Percentiles rank a stretch among this genome's conserved stretches.
These are phyloP conservation scores for Batillaria attramentaria DNA, from an alignment of 1,140 invertebrate species.

Conservation along the genomic window DNA sequence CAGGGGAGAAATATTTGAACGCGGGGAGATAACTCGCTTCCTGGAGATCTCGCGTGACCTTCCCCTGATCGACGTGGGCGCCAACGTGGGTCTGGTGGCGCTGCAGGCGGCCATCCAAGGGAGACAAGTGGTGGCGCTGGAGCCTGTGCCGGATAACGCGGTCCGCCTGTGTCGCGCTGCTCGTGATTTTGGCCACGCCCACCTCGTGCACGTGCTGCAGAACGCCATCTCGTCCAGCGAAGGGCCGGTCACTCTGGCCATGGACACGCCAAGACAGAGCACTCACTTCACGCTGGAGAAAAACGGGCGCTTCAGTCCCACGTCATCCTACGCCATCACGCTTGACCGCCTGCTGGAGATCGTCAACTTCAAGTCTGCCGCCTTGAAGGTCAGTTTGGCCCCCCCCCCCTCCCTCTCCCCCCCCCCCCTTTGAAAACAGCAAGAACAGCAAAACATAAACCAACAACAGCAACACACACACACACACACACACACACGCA, in stretches of 20 bases:
- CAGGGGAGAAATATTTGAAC: not conserved
- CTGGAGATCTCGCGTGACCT: not conserved
- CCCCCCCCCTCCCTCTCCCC: not conserved
- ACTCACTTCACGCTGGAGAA: not conserved
- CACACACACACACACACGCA: too few relatives aligned
- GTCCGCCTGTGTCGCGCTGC: slow-evolving; percentile 40
- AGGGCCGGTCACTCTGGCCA: slow-evolving; percentile 1
- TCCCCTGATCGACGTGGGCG: slow-evolving; percentile 42
- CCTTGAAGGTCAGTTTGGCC: not conserved
- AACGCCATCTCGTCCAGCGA: not conserved
- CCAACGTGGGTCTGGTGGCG: slow-evolving; percentile 41
- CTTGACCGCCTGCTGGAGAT: slow-evolving; percentile 17
- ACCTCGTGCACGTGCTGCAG: not conserved
- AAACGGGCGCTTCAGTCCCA: not conserved
- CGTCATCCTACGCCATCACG: not conserved
- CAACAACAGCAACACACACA: too few relatives aligned
- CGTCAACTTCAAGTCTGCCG: not conserved
- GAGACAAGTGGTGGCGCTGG: slow-evolving; percentile 36
- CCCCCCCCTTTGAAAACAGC: not conserved
- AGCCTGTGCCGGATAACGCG: slow-evolving; percentile 38
- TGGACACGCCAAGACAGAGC: not conserved
- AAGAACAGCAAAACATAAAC: too few relatives aligned
- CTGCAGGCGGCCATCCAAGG: slow-evolving; percentile 39
- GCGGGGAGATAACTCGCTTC: not conserved
- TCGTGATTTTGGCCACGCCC: slow-evolving; percentile 5